Conservation (phyloP, 2,113 vertebrate species). For the Oriolus oriolus region DNA sequence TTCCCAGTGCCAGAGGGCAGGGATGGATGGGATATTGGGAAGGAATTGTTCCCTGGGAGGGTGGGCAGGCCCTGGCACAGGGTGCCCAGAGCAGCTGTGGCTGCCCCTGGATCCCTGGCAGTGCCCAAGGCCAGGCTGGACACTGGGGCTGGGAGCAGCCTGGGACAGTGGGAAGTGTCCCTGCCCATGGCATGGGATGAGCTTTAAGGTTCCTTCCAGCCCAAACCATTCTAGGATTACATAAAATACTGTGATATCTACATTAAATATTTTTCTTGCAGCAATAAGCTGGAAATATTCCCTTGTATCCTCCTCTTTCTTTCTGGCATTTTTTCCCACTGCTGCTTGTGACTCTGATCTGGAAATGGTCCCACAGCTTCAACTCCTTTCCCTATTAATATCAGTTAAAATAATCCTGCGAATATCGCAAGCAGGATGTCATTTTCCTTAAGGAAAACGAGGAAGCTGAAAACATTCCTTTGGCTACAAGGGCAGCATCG, state of each 20-base stretch:
- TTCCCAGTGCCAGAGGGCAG: background rate
- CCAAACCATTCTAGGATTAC: background rate
- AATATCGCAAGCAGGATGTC: background rate
- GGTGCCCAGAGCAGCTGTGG: background rate
- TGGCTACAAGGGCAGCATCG: accelerated
- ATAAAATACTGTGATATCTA: background rate
- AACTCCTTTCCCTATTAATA: background rate
- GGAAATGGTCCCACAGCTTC: background rate
- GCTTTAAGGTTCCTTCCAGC: background rate
- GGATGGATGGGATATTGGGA: accelerated
- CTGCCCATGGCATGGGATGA: background rate
- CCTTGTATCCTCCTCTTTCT: background rate
- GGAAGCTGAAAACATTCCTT: background rate
- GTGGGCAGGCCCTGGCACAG: background rate
- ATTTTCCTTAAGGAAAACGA: background rate
- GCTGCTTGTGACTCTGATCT: background rate
- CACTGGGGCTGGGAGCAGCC: background rate
- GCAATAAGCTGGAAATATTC: background rate
- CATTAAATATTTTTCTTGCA: background rate
- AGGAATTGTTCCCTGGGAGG: background rate
- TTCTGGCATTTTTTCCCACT: background rate
- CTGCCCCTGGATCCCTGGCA: background rate
- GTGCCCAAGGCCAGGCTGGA: background rate
- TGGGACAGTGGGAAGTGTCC: background rate
- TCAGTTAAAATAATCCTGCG: background rate